Evolutionary conservation across 2,797 vertebrate genomes (phyloP).

Genomic region (Anguilla megastoma): DNA sequence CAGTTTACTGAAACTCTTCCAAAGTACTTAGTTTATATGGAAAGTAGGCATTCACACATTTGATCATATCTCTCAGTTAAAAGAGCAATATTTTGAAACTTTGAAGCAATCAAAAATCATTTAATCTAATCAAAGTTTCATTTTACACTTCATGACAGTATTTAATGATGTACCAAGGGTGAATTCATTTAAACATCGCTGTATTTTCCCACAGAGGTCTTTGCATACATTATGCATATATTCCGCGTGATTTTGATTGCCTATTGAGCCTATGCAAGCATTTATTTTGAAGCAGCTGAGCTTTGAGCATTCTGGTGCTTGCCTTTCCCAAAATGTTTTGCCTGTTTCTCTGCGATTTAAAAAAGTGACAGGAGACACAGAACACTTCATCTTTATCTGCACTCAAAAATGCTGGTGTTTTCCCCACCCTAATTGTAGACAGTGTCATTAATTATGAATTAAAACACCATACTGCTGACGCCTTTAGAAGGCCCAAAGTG

Average conservation of each 20-base stretch:
- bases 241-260: not conserved
- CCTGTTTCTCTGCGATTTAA: not conserved
- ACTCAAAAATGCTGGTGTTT: not conserved
- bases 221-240: not conserved
- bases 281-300: not conserved
- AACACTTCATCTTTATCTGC: slow-evolving; percentile 2
- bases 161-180: not conserved
- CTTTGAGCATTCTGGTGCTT: not conserved
- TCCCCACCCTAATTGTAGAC: slow-evolving; percentile 1
- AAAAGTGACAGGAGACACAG: not conserved
- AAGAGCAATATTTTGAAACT: slow-evolving; percentile 5
- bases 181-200: not conserved
- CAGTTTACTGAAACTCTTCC: too few relatives aligned
- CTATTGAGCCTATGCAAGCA: not conserved
- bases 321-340: not conserved
- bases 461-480: not conserved
- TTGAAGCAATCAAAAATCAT: not conserved
- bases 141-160: not conserved
- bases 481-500: not conserved
- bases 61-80: not conserved
- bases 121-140: not conserved
- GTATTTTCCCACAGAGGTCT: not conserved
- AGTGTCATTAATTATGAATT: not conserved
- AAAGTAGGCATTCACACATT: not conserved
- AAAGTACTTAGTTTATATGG: too few relatives aligned